A percentile compares a stretch with the other conserved stretches of the same genome.
Conservation (phyloP, 1,140 invertebrate genomes). For the Cepaea nemoralis region DNA sequence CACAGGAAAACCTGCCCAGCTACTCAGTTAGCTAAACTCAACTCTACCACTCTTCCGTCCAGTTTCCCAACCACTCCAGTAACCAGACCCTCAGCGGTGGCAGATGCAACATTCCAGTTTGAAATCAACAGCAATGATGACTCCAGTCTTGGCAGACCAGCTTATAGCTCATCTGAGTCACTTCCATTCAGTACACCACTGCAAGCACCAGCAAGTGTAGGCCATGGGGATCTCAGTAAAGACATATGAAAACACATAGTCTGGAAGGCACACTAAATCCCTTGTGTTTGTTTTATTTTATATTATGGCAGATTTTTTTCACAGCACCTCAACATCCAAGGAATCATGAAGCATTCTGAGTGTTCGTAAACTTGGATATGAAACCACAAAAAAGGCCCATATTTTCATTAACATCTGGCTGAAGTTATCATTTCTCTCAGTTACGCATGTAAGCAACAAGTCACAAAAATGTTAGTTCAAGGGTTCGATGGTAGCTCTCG, state of each 20-base stretch:
- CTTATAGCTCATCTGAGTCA: not conserved
- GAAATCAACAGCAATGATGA: not conserved
- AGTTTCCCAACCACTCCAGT: not conserved
- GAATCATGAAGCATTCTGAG: no score
- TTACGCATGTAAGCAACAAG: no score
- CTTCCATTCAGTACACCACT: constrained; percentile 1
- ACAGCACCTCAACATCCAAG: no score
- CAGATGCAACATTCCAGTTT: not conserved
- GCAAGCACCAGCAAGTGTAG: not conserved
- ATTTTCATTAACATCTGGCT: no score
- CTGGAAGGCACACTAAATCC: not conserved
- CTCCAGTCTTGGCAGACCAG: not conserved
- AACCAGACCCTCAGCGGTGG: not conserved
- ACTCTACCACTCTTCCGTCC: not conserved
- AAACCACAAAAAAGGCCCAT: no score
- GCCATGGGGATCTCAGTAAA: not conserved
- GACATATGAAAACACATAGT: not conserved
- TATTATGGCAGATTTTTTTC: no score
- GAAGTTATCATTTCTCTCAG: no score
- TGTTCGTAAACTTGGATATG: no score
- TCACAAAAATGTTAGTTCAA: no score
- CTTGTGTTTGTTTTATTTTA: no score
- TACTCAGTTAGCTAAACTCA: not conserved
- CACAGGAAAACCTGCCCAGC: constrained; percentile 34
- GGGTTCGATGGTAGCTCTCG: no score